Base-by-base conservation (phyloP, 2,113 vertebrate genomes). In the Indicator maculatus region DNA sequence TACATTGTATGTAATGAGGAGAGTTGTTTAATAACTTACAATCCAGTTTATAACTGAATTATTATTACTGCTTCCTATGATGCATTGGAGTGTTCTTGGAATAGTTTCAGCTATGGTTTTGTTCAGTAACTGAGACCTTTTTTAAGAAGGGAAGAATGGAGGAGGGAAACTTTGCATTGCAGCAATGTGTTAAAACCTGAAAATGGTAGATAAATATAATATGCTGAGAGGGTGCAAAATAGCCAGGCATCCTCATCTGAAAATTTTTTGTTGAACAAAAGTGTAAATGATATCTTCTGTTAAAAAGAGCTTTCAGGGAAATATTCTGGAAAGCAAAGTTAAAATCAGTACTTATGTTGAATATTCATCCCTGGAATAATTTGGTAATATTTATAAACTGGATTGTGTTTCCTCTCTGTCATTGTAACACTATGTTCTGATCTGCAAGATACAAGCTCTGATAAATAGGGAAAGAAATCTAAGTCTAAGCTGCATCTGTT, bases 361-460 rank as follows among this genome's bases (percentile, higher is more conserved):
- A 83, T 83, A 83, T 93, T 96, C 61, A 77, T 81, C 67, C 56
- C 45, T 81, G 83, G 69, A 94, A 94, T 91, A 2, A 80, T 64
- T 61, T 61, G 70, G 65, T 90, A 88, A 55, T 95, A 83, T 93
- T 97, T 96, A 94, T 85, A 86, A 95, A 95, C 36, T 38, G 47
- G 80, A 78, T 90, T 94, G 50, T 94, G 79, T 95, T 96, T 96
- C 83, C 50, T 91, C 75, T 86, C 69, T 93, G 59, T 86, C 89
- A 93, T 71, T 76, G 72, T 88, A 92, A 93, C 93, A 72, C 72
- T 95, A 65, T 95, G 94, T 97, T 96, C 91, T 88, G 91, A 95
- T 95, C 93, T 74, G 53, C 53, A 75, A 83, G 65, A 91, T 91
- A 61, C 56, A 72, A 39, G 39, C 76, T 64, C 78, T 88, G 88